Base-by-base conservation (phyloP, 2,113 vertebrate genomes). In the Pao palembangensis region DNA sequence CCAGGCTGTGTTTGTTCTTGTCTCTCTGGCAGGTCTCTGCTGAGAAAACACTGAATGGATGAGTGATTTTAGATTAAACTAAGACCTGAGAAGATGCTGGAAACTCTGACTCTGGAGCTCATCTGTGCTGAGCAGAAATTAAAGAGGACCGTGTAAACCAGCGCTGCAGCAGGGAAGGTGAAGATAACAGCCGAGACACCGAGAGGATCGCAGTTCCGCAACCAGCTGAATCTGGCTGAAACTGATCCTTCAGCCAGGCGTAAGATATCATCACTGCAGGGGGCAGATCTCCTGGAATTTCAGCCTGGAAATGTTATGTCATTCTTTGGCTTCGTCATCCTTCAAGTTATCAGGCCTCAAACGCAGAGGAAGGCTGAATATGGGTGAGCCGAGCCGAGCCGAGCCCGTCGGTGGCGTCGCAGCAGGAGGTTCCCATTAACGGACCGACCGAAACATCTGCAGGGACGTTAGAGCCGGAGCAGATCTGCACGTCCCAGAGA, bases 171-270 rank as follows among this genome's bases (percentile, higher is more conserved):
- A 28, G 52, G 55, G 71, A 69, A 55, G 71, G 64, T 75, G 12
- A 67, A 13, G 10, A 67, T 50, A 62, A 75, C 1, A 31, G 51
- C 46, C 73, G 25, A 66, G 58, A 31, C 63, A 54, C 25, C 34
- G 76, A 21, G 10, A 25, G 58, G 71, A 69, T 61, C 0, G 19
- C 49, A 69, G 69, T 71, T 54, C 65, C 64, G 67, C 12, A 52
- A 51, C 11, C 53, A 79, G 64, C 77, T 54, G 55, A 13, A 42
- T 47, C 66, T 44, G 73, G 69, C 61, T 51, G 42, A 53, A 78
- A 65, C 66, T 31, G 67, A 80, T 59, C 81, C 59, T 80, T 65
- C 70, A 61, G 76, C 58, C 67, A 44, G 69, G 64, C 68, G 58
- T 19, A 53, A 70, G 31, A 48, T 17, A 75, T 75, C 64, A 60